These are phyloP conservation scores for Geopemphigus sp. DNA, from an alignment of 1,140 invertebrate species.

Conservation along the genomic window DNA sequence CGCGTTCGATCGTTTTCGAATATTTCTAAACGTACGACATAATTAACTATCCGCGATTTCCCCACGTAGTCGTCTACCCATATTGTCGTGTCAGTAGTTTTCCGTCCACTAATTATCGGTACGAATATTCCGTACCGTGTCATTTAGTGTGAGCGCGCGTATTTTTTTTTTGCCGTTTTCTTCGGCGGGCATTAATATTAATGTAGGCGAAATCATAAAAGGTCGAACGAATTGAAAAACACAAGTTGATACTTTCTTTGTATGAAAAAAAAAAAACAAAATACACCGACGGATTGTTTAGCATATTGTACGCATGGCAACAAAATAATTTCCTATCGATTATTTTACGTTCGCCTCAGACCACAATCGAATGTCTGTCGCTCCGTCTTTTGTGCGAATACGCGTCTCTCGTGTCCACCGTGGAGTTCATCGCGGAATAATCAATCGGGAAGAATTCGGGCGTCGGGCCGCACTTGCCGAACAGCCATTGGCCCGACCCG, in stretches of 20 bases:
- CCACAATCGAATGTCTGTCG: conserved; percentile 69
- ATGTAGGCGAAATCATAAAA: too few relatives aligned
- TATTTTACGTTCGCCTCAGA: conserved; percentile 56
- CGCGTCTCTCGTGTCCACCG: conserved; percentile 66
- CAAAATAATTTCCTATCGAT: conserved; percentile 30
- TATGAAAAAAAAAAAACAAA: neutral
- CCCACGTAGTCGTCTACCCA: too few relatives aligned
- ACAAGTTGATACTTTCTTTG: neutral
- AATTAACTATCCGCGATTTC: too few relatives aligned
- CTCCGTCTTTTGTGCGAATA: conserved; percentile 67
- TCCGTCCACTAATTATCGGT: too few relatives aligned
- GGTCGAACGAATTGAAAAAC: neutral
- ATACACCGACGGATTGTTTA: conserved; percentile 5
- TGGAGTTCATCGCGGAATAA: conserved; percentile 70
- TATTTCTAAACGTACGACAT: too few relatives aligned
- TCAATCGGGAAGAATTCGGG: conserved; percentile 68
- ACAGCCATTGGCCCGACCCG: conserved; percentile 69
- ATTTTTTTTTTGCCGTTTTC: too few relatives aligned
- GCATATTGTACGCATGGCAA: conserved; percentile 23
- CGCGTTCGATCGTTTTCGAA: too few relatives aligned
- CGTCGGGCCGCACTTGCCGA: conserved; percentile 62
- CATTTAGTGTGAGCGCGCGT: too few relatives aligned
- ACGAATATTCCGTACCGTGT: too few relatives aligned
- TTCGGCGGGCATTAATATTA: too few relatives aligned
- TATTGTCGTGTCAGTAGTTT: neutral